A percentile compares a stretch with the other conserved stretches of the same genome.
Evolutionary conservation across 2,888 invertebrate genomes (phyloP).

Genomic region (Sthenelais limicola): DNA sequence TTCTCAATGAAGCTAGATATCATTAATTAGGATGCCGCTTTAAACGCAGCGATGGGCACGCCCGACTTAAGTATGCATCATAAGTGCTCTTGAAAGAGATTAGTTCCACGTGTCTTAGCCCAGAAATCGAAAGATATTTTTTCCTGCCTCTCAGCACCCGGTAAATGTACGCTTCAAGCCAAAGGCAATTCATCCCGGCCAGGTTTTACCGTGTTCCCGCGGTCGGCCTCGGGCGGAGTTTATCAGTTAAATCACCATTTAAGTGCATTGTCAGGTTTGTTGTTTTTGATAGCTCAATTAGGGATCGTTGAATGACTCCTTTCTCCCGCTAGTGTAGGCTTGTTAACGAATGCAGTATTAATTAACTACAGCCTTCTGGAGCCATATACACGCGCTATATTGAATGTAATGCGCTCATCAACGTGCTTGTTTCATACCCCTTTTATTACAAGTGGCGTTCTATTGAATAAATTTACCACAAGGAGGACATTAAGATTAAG

Average conservation of each 20-base stretch:
- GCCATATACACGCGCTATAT: too few species aligned
- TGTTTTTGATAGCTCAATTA: constrained; percentile 27
- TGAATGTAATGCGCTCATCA: too few species aligned
- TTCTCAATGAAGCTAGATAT: constrained; percentile 31
- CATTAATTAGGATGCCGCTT: constrained; percentile 28
- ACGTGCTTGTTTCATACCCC: too few species aligned
- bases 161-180: constrained; percentile 29
- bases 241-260: constrained; percentile 11
- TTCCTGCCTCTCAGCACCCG: constrained; percentile 2
- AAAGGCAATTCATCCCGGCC: neutral
- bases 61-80: constrained; percentile 38
- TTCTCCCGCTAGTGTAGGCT: too few species aligned
- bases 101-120: constrained; percentile 33
- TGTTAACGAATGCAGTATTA: too few species aligned
- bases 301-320: neutral
- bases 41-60: constrained; percentile 20
- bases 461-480: too few species aligned
- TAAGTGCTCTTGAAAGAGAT: constrained; percentile 26
- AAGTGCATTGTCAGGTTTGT: neutral
- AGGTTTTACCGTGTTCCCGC: neutral
- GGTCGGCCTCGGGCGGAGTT: neutral
- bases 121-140: neutral
- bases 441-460: too few species aligned
- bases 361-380: too few species aligned
- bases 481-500: too few species aligned